Conservation (phyloP, 2,797 vertebrate genomes). For the Epinephelus coioides region DNA sequence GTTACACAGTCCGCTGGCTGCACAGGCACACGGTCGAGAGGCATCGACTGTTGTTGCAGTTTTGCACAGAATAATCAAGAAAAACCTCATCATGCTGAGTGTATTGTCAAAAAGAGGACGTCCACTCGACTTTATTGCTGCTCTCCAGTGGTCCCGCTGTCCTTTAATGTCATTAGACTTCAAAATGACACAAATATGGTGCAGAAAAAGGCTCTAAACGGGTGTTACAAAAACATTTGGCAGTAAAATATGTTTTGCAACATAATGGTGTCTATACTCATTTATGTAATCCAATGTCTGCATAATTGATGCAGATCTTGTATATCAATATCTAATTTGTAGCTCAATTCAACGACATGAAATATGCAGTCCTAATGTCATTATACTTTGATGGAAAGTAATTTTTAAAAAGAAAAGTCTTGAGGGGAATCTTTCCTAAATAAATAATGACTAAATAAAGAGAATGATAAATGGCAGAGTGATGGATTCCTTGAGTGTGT, state of each 20-base stretch:
- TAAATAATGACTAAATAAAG: conserved; percentile 74
- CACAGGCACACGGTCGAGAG: background rate
- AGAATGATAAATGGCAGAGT: conserved; percentile 63
- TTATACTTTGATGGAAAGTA: conserved; percentile 34
- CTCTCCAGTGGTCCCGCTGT: background rate
- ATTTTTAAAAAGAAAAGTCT: conserved; percentile 44
- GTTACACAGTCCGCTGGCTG: background rate
- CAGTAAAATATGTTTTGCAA: background rate
- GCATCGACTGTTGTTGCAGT: background rate
- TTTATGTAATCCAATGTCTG: background rate
- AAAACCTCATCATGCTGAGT: background rate
- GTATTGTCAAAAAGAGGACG: background rate
- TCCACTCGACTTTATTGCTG: background rate
- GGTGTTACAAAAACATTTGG: background rate
- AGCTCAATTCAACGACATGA: conserved; percentile 33
- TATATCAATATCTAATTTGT: conserved; percentile 29
- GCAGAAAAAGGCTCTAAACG: background rate
- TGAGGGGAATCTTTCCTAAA: conserved; percentile 60
- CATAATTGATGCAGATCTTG: conserved; percentile 19
- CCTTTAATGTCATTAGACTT: background rate
- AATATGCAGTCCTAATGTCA: conserved; percentile 30
- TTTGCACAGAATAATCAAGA: background rate
- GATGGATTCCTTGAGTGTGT: conserved; percentile 55
- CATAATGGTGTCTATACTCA: background rate
- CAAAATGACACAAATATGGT: background rate